Base-by-base conservation (phyloP, 2,797 vertebrate species). In the Melanotaenia trifasciata region DNA sequence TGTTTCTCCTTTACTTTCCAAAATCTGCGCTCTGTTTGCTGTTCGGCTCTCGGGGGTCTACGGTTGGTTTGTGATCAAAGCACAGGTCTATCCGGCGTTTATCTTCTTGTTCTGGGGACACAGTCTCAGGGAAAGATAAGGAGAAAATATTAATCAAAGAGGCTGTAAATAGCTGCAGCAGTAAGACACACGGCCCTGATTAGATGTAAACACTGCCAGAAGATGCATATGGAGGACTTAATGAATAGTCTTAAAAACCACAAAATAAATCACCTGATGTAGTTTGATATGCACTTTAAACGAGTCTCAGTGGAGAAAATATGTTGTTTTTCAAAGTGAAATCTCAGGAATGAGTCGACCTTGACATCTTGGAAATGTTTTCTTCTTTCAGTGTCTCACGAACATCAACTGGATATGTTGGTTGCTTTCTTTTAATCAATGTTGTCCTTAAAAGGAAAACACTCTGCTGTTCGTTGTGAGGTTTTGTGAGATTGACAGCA, bases 191-290 rank as follows among this genome's bases (percentile, higher is more conserved):
- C 16, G 16, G 43, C 16, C 16, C 43, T 6, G 47, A 50, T 50
- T 8, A n/a, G 47, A 50, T 22, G 47, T 50, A 11, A 50, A 50
- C n/a, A 22, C 7, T 50, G 1, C 20, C 51, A n/a, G 0, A 11
- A 20, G 38, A 30, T 6, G 43, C 43, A 7, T 5, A 18, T 13
- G 2, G 11, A 56, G 0, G 24, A 56, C 64, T 66, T 10, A 38
- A 66, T 54, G 53, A 66, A 56, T 56, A 13, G 47, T 65, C 50
- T 16, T 54, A 5, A 47, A 20, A 65, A 53, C 53, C 33, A 38
- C 26, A 54, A 65, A 40, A 65, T 0, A 53, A 26, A 64, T 40
- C 26, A 8, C 10, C 35, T n/a, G 51, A 20, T 2, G 26, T 6
- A 28, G 35, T 28, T 30, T 20, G 26, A 40, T 12, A n/a, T 22